These are phyloP conservation scores for Tetramorium simillimum DNA, from an alignment of 1,140 invertebrate genomes.

Conservation along the genomic window DNA sequence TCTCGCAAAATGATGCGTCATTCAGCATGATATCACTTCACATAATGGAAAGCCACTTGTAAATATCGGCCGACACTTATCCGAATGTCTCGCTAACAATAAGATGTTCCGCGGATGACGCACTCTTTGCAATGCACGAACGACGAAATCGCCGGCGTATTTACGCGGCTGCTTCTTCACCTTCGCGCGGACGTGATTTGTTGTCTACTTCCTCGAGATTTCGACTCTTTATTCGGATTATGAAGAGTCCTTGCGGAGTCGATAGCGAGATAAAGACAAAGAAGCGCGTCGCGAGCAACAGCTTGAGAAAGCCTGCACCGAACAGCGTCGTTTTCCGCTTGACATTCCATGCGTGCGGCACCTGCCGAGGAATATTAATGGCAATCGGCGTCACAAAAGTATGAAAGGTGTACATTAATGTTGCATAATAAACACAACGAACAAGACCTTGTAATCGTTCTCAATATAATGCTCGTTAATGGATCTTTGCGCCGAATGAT, in stretches of 20 bases:
- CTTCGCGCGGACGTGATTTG: slow-evolving; percentile 10
- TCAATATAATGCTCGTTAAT: slow-evolving; percentile 3
- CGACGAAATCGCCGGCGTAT: background rate
- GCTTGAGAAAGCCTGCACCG: slow-evolving; percentile 22
- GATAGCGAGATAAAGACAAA: slow-evolving; percentile 47
- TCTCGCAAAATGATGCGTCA: background rate
- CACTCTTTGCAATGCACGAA: background rate
- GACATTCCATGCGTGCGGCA: slow-evolving; percentile 38
- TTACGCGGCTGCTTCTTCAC: slow-evolving; percentile 12
- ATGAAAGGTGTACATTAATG: slow-evolving; percentile 43
- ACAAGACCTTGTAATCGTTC: slow-evolving; percentile 27
- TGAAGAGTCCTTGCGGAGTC: background rate
- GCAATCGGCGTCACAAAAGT: slow-evolving; percentile 35
- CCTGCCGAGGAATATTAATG: slow-evolving; percentile 46
- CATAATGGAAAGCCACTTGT: slow-evolving; percentile 20
- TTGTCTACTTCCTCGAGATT: slow-evolving; percentile 9
- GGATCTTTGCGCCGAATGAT: background rate
- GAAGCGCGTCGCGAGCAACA: background rate
- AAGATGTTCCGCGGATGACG: slow-evolving; percentile 3
- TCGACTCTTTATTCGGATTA: slow-evolving; percentile 32
- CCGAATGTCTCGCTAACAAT: background rate
- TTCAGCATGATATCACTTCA: background rate
- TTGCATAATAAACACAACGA: slow-evolving; percentile 33
- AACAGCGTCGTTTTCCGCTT: slow-evolving; percentile 5
- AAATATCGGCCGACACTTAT: background rate